Percentiles rank a stretch among this genome's conserved stretches.
phyloP scores from a whole-genome alignment of 1,140 invertebrate species.

The Stegodyphus dumicola region DNA sequence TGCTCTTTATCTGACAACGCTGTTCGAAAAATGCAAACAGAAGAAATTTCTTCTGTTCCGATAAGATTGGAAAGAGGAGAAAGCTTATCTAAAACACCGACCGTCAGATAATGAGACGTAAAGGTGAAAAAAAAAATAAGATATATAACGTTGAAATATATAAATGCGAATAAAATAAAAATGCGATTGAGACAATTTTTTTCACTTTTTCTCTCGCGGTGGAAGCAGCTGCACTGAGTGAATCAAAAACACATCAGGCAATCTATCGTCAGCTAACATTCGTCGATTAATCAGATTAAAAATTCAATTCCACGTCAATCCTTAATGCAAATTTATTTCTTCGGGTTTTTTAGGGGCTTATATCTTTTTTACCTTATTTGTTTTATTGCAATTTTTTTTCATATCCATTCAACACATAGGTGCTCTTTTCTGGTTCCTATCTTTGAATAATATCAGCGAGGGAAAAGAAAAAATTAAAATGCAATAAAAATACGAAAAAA shows the following conservation, averaged over 20 bases:
- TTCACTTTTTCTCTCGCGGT: slow-evolving; percentile 23
- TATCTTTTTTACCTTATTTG: slow-evolving; percentile 26
- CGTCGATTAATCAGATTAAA: slow-evolving; percentile 61
- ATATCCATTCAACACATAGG: slow-evolving; percentile 4
- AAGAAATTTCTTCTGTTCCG: slow-evolving; percentile 48
- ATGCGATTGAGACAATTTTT: slow-evolving; percentile 50
- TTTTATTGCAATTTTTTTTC: slow-evolving; percentile 6
- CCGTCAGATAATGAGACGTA: slow-evolving; percentile 26
- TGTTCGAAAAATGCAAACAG: slow-evolving; percentile 32
- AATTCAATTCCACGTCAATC: slow-evolving; percentile 61
- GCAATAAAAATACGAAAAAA: slow-evolving; percentile 32
- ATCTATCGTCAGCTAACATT: slow-evolving; percentile 55
- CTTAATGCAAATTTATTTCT: slow-evolving; percentile 62
- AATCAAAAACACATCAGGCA: slow-evolving; percentile 58
- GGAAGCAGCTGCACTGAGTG: slow-evolving; percentile 34
- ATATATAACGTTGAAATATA: slow-evolving; percentile 21
- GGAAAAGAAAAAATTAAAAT: slow-evolving; percentile 18
- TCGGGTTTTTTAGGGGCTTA: not conserved
- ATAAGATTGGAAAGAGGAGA: slow-evolving; percentile 35
- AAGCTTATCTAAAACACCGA: slow-evolving; percentile 48
- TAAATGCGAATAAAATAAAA: slow-evolving; percentile 48
- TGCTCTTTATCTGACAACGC: slow-evolving; percentile 48
- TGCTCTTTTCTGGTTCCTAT: slow-evolving; percentile 34
- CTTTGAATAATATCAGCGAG: slow-evolving; percentile 47
- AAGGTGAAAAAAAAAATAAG: slow-evolving; percentile 14